These are phyloP conservation scores for Uromys caudimaculatus DNA, from an alignment of 2,797 vertebrate species.

Conservation along the genomic window DNA sequence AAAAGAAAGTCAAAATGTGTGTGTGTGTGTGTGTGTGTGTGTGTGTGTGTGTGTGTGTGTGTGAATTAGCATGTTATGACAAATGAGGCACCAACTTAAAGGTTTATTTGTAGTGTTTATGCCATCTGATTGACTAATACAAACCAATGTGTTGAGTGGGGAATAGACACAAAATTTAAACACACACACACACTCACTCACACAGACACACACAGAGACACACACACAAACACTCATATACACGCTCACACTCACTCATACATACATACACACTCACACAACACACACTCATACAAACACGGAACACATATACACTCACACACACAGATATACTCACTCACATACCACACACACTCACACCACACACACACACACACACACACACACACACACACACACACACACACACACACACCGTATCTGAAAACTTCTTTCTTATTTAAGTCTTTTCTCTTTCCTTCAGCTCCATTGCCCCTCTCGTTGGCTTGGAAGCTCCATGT, in stretches of 20 bases:
- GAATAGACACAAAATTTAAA: neutral
- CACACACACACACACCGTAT: neutral
- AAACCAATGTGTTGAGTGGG: neutral
- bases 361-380: too few species aligned
- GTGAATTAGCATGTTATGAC: neutral
- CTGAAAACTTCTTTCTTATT: neutral
- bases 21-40: neutral
- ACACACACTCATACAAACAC: too few species aligned
- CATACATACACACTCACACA: too few species aligned
- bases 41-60: neutral
- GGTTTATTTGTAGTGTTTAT: neutral
- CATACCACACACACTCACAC: too few species aligned
- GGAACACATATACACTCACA: neutral
- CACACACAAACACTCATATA: too few species aligned
- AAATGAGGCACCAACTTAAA: neutral
- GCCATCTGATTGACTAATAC: neutral
- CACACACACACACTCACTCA: neutral
- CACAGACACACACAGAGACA: neutral
- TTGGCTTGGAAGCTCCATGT: slow-evolving; percentile 39
- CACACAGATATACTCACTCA: too few species aligned
- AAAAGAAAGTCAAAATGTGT: neutral
- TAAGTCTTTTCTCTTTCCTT: neutral
- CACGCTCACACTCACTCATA: too few species aligned
- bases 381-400: neutral
- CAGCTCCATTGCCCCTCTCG: neutral